Percentiles rank a stretch among this genome's conserved stretches.
phyloP scores from a whole-genome alignment of 1,140 invertebrate genomes.

The Tetragonula clypearis region DNA sequence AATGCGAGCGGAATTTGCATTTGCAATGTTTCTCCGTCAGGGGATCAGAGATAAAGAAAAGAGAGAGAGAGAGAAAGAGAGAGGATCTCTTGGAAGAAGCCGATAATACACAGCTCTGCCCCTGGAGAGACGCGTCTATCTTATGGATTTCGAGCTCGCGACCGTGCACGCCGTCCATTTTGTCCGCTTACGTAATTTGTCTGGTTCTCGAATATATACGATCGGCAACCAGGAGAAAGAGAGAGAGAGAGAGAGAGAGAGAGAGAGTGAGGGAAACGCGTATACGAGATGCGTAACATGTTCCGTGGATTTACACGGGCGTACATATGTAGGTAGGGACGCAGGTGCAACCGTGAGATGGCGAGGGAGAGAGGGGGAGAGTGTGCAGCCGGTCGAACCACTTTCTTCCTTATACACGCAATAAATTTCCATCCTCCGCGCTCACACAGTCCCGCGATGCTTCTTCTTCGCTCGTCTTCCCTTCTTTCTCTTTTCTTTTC shows the following conservation, averaged over 20 bases:
- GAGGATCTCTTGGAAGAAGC: conserved; percentile 45
- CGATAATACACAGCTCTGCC: conserved; percentile 34
- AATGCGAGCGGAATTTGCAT: conserved; percentile 9
- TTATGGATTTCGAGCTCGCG: background rate
- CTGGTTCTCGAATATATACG: background rate
- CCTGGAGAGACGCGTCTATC: background rate
- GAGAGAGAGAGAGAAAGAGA: background rate
- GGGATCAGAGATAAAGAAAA: background rate
- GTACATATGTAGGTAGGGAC: conserved; percentile 50
- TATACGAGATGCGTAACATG: conserved; percentile 29
- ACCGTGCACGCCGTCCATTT: background rate
- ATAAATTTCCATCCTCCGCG: conserved; percentile 60
- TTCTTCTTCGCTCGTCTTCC: background rate
- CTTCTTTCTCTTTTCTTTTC: background rate
- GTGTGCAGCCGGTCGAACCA: conserved; percentile 46
- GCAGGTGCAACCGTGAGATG: conserved; percentile 50
- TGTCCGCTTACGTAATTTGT: conserved; percentile 12
- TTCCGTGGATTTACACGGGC: conserved; percentile 57
- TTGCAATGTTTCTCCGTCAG: conserved; percentile 2
- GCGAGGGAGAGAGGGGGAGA: background rate
- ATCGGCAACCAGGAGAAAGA: background rate
- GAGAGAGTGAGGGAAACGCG: background rate
- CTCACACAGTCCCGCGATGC: background rate
- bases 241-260: no score
- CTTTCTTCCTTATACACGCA: conserved; percentile 49